These are phyloP conservation scores for Emydocephalus ijimae DNA, from an alignment of 2,113 vertebrate species.

Conservation along the genomic window DNA sequence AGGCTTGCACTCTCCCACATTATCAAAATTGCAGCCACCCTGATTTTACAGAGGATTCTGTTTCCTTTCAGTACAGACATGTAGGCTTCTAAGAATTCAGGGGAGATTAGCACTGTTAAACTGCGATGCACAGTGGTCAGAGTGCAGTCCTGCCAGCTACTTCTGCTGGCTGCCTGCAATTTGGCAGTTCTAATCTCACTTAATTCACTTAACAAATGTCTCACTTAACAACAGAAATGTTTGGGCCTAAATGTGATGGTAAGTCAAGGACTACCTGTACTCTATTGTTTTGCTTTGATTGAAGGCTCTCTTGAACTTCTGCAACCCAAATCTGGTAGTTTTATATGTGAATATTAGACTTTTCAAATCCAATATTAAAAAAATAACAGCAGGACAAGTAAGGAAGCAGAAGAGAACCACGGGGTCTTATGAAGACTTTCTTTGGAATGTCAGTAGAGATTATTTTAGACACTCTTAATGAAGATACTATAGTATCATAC, in stretches of 20 bases:
- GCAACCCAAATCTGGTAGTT: neutral
- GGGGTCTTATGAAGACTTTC: neutral
- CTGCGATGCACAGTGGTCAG: too few species aligned
- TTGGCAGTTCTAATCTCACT: too few species aligned
- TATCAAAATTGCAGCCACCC: neutral
- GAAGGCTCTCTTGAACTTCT: neutral
- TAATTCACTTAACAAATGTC: too few species aligned
- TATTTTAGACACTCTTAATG: neutral
- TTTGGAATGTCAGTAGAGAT: neutral
- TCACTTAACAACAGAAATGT: too few species aligned
- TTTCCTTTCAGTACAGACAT: neutral
- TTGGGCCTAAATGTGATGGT: too few species aligned
- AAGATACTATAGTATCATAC: neutral
- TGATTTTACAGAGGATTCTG: neutral
- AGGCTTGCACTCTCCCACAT: neutral
- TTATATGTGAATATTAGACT: neutral
- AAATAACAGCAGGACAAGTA: neutral
- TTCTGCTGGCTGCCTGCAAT: too few species aligned
- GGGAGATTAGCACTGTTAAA: neutral
- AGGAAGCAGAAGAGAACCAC: neutral
- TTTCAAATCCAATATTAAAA: neutral
- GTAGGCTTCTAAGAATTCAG: neutral
- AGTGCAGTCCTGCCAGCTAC: too few species aligned
- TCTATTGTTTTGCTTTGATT: too few species aligned
- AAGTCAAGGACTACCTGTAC: too few species aligned